These are phyloP conservation scores for Nanorana parkeri DNA, from an alignment of 2,113 vertebrate species.

Conservation along the genomic window DNA sequence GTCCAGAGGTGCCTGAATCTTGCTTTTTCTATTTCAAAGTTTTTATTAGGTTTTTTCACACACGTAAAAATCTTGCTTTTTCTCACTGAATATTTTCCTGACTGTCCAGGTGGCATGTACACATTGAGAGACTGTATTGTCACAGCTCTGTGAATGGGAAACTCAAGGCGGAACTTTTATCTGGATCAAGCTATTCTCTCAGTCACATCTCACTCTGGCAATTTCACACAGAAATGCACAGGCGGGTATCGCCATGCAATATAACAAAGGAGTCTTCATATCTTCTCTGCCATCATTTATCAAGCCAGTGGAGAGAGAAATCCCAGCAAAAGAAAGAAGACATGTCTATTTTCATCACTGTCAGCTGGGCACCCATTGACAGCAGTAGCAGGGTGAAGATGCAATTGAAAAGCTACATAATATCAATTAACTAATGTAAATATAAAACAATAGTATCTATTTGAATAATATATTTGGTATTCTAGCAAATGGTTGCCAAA, in stretches of 20 bases:
- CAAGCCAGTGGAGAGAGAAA: slow-evolving; percentile 61
- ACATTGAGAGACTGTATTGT: slow-evolving; percentile 38
- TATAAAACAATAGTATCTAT: neutral
- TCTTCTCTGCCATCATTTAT: slow-evolving; percentile 57
- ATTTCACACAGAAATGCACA: slow-evolving; percentile 57
- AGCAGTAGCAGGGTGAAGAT: neutral
- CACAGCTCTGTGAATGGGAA: slow-evolving; percentile 48
- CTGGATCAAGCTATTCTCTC: slow-evolving; percentile 56
- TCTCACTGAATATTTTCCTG: slow-evolving; percentile 9
- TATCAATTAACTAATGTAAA: neutral
- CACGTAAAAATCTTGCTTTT: neutral
- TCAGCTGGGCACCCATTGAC: neutral
- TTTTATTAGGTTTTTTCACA: no score
- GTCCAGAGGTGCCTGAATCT: neutral
- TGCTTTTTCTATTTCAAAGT: no score
- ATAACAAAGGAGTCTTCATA: neutral
- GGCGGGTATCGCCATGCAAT: slow-evolving; percentile 28
- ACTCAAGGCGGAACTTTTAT: slow-evolving; percentile 39
- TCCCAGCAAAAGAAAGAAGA: slow-evolving; percentile 43
- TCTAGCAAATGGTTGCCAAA: no score
- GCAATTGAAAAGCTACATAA: neutral
- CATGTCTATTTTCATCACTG: slow-evolving; percentile 21
- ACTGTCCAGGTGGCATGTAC: slow-evolving; percentile 16
- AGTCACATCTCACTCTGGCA: slow-evolving; percentile 56
- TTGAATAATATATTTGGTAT: neutral